Conservation (phyloP, 2,113 vertebrate genomes). For the Theropithecus gelada region DNA sequence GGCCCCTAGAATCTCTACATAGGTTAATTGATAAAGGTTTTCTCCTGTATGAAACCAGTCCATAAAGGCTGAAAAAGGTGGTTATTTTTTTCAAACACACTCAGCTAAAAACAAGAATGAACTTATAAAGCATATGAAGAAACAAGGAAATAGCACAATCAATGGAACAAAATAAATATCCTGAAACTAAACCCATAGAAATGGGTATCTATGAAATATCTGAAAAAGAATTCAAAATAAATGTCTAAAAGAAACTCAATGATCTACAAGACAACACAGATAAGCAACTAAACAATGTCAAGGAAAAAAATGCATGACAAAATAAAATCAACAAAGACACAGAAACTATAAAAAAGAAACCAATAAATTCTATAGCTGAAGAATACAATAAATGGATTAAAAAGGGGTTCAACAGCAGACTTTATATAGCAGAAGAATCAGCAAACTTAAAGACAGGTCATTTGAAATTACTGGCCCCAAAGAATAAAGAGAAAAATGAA, state of each 20-base stretch:
- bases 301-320: not conserved
- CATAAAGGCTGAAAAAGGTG: not conserved
- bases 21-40: not conserved
- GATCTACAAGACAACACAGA: not conserved
- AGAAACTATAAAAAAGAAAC: not conserved
- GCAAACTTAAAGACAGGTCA: not conserved
- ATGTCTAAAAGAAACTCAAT: not conserved
- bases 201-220: not conserved
- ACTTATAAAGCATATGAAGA: not conserved
- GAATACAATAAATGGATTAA: not conserved
- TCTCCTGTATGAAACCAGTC: not conserved
- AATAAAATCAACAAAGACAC: not conserved
- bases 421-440: not conserved
- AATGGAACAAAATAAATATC: not conserved
- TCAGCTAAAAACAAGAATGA: not conserved
- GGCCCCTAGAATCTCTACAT: not conserved
- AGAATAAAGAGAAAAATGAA: not conserved
- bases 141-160: not conserved
- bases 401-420: not conserved
- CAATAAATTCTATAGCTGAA: not conserved
- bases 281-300: not conserved
- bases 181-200: not conserved
- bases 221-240: not conserved
- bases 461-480: not conserved
- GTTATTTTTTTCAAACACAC: not conserved